Evolutionary conservation across 1,140 invertebrate genomes (phyloP).

Genomic region (Nebria ingens): DNA sequence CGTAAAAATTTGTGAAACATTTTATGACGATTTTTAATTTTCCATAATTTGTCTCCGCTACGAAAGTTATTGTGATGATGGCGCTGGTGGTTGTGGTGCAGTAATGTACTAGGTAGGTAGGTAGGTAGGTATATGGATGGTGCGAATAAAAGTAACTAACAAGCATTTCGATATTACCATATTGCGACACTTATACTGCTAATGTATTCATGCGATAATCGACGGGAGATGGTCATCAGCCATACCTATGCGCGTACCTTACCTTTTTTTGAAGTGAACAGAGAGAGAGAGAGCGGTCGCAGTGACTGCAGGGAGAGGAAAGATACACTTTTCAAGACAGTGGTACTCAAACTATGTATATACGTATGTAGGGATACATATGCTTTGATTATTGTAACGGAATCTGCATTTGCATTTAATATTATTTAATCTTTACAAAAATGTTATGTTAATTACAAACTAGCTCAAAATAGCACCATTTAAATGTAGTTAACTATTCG

Average conservation of each 20-base stretch:
- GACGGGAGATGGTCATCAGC: background rate
- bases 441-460: no score
- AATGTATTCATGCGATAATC: background rate
- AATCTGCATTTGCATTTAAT: no score
- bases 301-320: no score
- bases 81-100: background rate
- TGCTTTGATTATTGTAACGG: no score
- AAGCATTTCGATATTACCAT: background rate
- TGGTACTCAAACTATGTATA: no score
- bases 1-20: background rate
- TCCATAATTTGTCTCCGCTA: conserved; percentile 1
- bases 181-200: background rate
- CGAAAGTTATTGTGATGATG: background rate
- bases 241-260: background rate
- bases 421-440: no score
- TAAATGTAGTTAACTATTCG: no score
- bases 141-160: background rate
- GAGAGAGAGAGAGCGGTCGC: no score
- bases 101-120: background rate
- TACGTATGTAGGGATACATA: no score
- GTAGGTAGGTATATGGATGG: background rate
- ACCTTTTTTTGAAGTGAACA: no score
- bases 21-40: conserved; percentile 6
- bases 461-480: no score
- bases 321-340: no score